Percentiles rank a stretch among this genome's conserved stretches.
phyloP scores from a whole-genome alignment of 2,888 invertebrate genomes.

The Cataglyphis albicans region DNA sequence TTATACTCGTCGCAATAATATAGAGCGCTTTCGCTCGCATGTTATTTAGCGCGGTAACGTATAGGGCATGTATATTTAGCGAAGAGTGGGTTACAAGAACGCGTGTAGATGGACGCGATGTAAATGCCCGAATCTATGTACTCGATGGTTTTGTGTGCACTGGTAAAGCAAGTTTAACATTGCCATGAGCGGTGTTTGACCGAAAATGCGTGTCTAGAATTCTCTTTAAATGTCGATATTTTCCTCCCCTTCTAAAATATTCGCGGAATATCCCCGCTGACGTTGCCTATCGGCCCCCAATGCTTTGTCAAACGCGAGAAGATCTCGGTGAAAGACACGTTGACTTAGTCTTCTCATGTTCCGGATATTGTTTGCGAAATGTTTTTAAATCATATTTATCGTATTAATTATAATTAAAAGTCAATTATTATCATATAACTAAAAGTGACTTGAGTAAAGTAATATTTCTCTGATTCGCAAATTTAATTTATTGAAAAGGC shows the following conservation, averaged over 20 bases:
- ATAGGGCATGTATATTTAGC: slow-evolving; percentile 17
- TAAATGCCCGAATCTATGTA: slow-evolving; percentile 39
- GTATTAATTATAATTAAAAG: background rate
- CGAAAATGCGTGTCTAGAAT: slow-evolving; percentile 25
- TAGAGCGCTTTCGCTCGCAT: slow-evolving; percentile 14
- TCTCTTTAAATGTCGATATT: background rate
- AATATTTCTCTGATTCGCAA: background rate
- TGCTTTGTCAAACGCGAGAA: background rate
- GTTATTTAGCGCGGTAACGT: slow-evolving; percentile 22
- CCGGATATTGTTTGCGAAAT: background rate
- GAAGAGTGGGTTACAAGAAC: slow-evolving; percentile 50
- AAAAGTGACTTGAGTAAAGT: background rate
- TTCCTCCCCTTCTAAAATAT: background rate
- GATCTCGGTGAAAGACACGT: background rate
- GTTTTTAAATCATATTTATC: background rate
- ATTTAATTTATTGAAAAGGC: background rate
- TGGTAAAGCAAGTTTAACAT: slow-evolving; percentile 48
- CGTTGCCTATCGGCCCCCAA: background rate
- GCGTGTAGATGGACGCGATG: slow-evolving; percentile 38
- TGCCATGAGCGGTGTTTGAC: slow-evolving; percentile 41
- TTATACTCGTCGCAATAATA: slow-evolving; percentile 31
- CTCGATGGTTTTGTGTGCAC: slow-evolving; percentile 46
- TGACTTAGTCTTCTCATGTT: background rate
- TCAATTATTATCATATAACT: background rate
- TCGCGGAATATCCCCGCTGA: background rate